Conservation (phyloP, 2,797 vertebrate genomes). For the Paratrypauchen microcephalus region DNA sequence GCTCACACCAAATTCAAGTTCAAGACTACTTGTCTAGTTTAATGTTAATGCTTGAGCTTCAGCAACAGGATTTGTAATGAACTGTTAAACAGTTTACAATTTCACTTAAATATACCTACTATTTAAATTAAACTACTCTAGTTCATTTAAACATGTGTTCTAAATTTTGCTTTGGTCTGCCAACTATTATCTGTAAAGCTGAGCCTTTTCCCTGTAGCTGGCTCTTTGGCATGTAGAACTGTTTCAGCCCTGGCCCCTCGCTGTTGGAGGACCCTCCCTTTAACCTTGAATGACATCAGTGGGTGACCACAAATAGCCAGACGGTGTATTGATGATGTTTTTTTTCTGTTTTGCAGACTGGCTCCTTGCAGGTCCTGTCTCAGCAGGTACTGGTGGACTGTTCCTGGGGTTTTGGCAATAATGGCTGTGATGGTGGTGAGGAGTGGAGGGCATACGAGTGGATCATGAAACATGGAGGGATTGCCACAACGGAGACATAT, state of each 20-base stretch:
- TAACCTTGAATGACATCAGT: not conserved
- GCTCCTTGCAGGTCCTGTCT: conserved; percentile 78
- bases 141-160: too few relatives aligned
- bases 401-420: conserved; percentile 84
- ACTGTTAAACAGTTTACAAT: too few relatives aligned
- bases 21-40: not conserved
- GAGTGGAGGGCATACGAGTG: conserved; percentile 85
- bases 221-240: not conserved
- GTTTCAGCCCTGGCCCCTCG: not conserved
- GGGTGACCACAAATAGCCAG: not conserved
- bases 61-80: too few relatives aligned
- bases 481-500: conserved; percentile 79
- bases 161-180: not conserved
- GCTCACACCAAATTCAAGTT: conserved; percentile 27
- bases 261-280: not conserved
- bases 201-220: not conserved
- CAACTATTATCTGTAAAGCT: not conserved
- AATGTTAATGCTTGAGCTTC: not conserved
- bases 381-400: conserved; percentile 86
- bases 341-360: conserved; percentile 58
- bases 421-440: conserved; percentile 81
- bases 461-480: conserved; percentile 84
- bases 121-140: too few relatives aligned
- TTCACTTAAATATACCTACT: too few relatives aligned
- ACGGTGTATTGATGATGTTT: not conserved